Percentiles rank a stretch among this genome's conserved stretches.
Conservation (phyloP, 2,888 invertebrate species). For the Toxonevra muliebris region DNA sequence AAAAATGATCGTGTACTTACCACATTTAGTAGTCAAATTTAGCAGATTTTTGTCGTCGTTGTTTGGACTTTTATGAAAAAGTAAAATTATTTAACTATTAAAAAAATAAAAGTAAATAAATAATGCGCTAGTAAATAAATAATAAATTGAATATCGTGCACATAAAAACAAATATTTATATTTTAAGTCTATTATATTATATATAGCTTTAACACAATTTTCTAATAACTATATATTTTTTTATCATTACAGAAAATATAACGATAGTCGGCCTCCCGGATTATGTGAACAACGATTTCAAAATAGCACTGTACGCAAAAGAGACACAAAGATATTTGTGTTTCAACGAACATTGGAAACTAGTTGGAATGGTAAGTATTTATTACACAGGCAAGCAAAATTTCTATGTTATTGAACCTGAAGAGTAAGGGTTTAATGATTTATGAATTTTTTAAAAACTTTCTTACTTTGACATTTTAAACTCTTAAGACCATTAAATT, state of each 20-base stretch:
- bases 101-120: not conserved
- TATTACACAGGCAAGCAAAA: too few relatives aligned
- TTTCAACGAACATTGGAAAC: constrained; percentile 77
- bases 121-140: not conserved
- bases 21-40: too few relatives aligned
- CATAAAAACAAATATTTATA: not conserved
- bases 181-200: not conserved
- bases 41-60: too few relatives aligned
- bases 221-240: constrained; percentile 13
- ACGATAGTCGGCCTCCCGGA: constrained; percentile 65
- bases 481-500: too few relatives aligned
- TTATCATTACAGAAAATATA: constrained; percentile 62
- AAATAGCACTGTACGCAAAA: constrained; percentile 69
- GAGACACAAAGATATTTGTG: constrained; percentile 78
- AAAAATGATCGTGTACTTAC: too few relatives aligned
- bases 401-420: too few relatives aligned
- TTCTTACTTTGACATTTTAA: too few relatives aligned
- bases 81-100: not conserved
- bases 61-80: too few relatives aligned
- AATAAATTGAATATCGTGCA: constrained; percentile 13
- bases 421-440: too few relatives aligned
- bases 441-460: too few relatives aligned
- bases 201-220: not conserved
- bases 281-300: constrained; percentile 63
- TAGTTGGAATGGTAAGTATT: constrained; percentile 73